Percentiles rank a stretch among this genome's conserved stretches.
Conservation (phyloP, 2,797 vertebrate species). For the Pogoniulus pusillus region DNA sequence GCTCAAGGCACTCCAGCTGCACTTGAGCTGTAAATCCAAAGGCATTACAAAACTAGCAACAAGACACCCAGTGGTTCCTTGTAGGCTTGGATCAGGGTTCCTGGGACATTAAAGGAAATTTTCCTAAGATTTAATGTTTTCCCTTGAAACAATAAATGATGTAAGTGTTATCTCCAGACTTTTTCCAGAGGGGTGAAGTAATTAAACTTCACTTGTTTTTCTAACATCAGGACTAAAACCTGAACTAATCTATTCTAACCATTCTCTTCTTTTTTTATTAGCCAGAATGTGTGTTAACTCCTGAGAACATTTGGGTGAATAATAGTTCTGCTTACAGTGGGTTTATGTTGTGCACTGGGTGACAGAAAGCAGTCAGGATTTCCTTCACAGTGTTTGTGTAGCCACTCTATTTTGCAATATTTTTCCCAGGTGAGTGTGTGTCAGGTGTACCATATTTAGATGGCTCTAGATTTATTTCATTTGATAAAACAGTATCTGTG, state of each 20-base stretch:
- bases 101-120: slow-evolving; percentile 42
- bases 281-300: background rate
- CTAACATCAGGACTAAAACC: slow-evolving; percentile 43
- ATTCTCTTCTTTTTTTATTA: slow-evolving; percentile 56
- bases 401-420: background rate
- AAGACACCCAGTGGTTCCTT: slow-evolving; percentile 25
- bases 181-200: slow-evolving; percentile 45
- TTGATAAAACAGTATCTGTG: background rate
- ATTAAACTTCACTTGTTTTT: slow-evolving; percentile 47
- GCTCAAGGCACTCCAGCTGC: slow-evolving; percentile 40
- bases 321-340: background rate
- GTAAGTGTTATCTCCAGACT: slow-evolving; percentile 42
- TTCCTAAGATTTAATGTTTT: slow-evolving; percentile 46
- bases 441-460: background rate
- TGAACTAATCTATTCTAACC: slow-evolving; percentile 62
- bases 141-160: slow-evolving; percentile 51
- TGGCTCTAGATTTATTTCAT: background rate
- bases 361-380: background rate
- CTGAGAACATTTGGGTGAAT: slow-evolving; percentile 6
- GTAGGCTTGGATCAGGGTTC: slow-evolving; percentile 5
- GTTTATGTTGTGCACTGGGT: background rate
- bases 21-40: slow-evolving; percentile 58
- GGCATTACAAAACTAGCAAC: slow-evolving; percentile 41
- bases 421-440: rapidly evolving
- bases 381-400: background rate